Evolutionary conservation across 2,797 vertebrate genomes (phyloP), one percentile per base, ranked within the genome.

Genomic region (Erpetoichthys calabaricus): DNA sequence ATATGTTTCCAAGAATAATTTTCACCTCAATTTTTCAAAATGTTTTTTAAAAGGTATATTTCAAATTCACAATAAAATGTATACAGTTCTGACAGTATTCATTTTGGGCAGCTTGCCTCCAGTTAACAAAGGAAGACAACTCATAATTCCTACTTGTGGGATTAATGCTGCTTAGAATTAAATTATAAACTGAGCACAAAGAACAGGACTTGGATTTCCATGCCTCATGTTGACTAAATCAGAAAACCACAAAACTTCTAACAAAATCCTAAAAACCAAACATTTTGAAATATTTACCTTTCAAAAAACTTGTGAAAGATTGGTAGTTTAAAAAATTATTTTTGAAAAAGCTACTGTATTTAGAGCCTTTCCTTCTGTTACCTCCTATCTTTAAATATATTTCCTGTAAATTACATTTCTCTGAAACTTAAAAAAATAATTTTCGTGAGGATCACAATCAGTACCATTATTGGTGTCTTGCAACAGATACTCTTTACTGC

Each of bases 391-490:
- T 53, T 51, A 51, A 54, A 44, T 56, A 56, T 10, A 44, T 57
- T 79, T 69, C 82, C 76, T 65, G 78, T 81, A 82, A 67, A 59
- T 69, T 57, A 76, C 69, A 73, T 70, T 64, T 70, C 67, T 72
- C 73, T 74, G 55, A 79, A 86, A 89, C 77, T 82, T 86, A 88
- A 91, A 97, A 93, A 93, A 92, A 94, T 91, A 92, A 67, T 83
- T 90, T 81, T 79, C 67, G 70, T 80, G 56, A 44, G 49, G 64
- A 81, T 83, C 81, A 69, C 77, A 78, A 75, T 79, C 79, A 67
- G 83, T 86, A 82, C 77, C 78, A 85, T 80, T 25, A 25, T 25
- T 25, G 25, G 25, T 25, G 25, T 25, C 25, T 25, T 25, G 25
- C 25, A 80, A 63, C 70, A 62, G 64, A 71, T 54, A 68, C 73